Evolutionary conservation across 2,113 vertebrate species (phyloP).

Genomic region (Nibea albiflora): DNA sequence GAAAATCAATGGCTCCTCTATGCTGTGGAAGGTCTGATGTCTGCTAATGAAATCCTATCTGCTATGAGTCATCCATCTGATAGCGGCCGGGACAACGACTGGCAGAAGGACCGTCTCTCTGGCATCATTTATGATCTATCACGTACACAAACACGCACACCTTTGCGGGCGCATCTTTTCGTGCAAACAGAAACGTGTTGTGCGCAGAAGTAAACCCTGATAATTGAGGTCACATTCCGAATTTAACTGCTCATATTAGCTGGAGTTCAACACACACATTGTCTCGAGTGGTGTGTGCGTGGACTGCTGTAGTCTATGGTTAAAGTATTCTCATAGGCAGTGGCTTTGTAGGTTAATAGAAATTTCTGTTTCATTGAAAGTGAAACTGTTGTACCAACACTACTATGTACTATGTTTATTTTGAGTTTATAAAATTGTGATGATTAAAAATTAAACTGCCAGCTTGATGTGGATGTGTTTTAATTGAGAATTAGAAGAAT

Average conservation of each 20-base stretch:
- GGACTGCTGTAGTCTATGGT: not conserved
- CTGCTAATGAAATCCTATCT: slow-evolving; percentile 81
- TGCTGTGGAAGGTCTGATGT: slow-evolving; percentile 68
- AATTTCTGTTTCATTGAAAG: not conserved
- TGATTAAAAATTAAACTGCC: not conserved
- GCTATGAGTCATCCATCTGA: slow-evolving; percentile 77
- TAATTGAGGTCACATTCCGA: not conserved
- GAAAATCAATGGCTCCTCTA: slow-evolving; percentile 80
- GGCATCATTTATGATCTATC: slow-evolving; percentile 35
- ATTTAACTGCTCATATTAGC: not conserved
- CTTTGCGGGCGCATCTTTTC: slow-evolving; percentile 2
- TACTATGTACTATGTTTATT: not conserved
- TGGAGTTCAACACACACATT: not conserved
- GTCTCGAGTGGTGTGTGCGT: too few species aligned
- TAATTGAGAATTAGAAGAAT: not conserved
- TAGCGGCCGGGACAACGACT: slow-evolving; percentile 54
- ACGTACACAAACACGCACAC: slow-evolving; percentile 1
- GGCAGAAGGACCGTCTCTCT: slow-evolving; percentile 22
- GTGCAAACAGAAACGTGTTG: slow-evolving; percentile 17
- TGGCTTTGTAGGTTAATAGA: not conserved
- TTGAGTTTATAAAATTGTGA: not conserved
- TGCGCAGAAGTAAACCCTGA: not conserved
- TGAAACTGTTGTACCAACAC: not conserved
- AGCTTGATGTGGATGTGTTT: not conserved
- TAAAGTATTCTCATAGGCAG: not conserved